Base-by-base conservation (phyloP, 2,888 invertebrate genomes). In the Eupithecia exiguata region DNA sequence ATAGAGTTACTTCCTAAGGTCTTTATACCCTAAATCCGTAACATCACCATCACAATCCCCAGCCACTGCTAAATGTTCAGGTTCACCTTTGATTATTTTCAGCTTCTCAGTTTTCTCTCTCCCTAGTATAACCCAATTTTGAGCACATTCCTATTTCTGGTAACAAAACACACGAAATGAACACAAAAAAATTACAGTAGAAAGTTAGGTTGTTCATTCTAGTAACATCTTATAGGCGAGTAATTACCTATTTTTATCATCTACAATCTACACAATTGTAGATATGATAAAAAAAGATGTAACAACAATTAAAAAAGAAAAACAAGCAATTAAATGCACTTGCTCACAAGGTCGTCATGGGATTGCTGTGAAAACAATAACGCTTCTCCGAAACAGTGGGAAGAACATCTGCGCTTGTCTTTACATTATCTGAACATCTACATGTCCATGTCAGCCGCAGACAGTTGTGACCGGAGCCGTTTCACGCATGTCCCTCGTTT, bases 331-430 rank as follows among this genome's bases (percentile, higher is more conserved):
- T 87, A 87, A 84, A 82, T 82, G 77, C 82, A 80, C 81, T 79
- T 86, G 80, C 53, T 84, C 84, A 81, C 88, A 91, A 92, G 92
- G 92, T 88, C 66, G 38, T 40, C 76, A 81, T 72, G 70, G 79
- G 77, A 84, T 83, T 79, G 82, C 75, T 81, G 83, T 86, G 78
- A 83, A 87, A 89, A 91, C 89, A 90, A 90, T 88, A 77, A 74
- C 78, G 80, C 79, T 84, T 86, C 90, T 89, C 88, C 81, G 83
- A 88, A 91, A 89, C 82, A 77, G 79, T 79, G 79, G 81, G 75
- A 49, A 75, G 75, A 84, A 90, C 93, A 93, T 93, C 90, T 92
- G 92, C 84, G 87, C 87, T 76, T 88, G 89, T 91, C 89, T 89
- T 89, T 90, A 91, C 67, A 30, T 76, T 88, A 89, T 88, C 82